Percentiles rank a stretch among this genome's conserved stretches.
phyloP scores from a whole-genome alignment of 2,113 vertebrate genomes.

The Syngnathus floridae region DNA sequence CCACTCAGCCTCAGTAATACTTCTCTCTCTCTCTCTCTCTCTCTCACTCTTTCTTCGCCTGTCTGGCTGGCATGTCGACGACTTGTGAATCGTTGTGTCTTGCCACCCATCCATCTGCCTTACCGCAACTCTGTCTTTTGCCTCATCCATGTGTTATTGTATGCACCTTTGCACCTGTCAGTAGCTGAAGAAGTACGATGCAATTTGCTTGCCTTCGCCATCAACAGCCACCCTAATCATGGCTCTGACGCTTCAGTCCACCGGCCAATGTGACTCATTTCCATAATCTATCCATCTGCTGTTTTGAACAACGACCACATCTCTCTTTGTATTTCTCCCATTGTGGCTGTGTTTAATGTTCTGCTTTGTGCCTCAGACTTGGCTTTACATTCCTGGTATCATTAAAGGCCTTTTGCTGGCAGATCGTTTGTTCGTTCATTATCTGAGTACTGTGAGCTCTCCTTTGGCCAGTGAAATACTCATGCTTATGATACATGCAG shows the following conservation, averaged over 20 bases:
- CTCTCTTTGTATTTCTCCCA: slow-evolving; percentile 19
- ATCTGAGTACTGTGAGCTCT: slow-evolving; percentile 29
- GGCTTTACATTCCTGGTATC: slow-evolving; percentile 42
- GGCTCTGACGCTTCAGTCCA: slow-evolving; percentile 18
- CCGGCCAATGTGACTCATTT: slow-evolving; percentile 23
- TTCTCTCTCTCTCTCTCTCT: slow-evolving; percentile 22
- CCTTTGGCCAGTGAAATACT: slow-evolving; percentile 26
- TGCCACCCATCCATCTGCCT: slow-evolving; percentile 24
- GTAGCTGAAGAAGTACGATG: slow-evolving; percentile 14
- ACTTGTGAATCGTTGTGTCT: slow-evolving; percentile 15
- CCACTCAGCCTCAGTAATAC: slow-evolving; percentile 24
- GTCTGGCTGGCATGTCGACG: slow-evolving; percentile 26
- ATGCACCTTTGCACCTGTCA: slow-evolving; percentile 22
- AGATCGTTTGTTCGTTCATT: slow-evolving; percentile 45
- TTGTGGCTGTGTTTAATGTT: slow-evolving; percentile 9
- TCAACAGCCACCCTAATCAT: slow-evolving; percentile 22
- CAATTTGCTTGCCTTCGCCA: slow-evolving; percentile 19
- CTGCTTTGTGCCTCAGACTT: slow-evolving; percentile 18
- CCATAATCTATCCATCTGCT: slow-evolving; percentile 34
- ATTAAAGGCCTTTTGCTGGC: slow-evolving; percentile 40
- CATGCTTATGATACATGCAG: slow-evolving; percentile 47
- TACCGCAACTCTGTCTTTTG: slow-evolving; percentile 26
- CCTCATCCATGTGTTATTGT: slow-evolving; percentile 4
- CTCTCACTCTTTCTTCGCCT: slow-evolving; percentile 12
- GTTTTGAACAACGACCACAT: slow-evolving; percentile 18